Conservation (phyloP, 2,113 vertebrate species). For the Gracilinanus agilis region DNA sequence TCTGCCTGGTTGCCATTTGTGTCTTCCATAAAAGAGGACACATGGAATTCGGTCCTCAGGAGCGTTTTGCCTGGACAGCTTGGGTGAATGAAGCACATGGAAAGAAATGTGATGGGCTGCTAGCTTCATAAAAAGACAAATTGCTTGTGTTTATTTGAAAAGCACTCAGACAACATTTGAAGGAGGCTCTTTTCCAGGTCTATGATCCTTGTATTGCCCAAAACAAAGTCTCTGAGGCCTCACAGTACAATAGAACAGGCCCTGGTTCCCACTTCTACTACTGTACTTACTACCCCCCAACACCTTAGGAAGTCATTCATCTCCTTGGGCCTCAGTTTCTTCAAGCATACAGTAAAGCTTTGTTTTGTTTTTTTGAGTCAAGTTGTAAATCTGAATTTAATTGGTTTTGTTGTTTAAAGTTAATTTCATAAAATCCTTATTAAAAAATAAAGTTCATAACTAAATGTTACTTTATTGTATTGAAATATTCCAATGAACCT, state of each 20-base stretch:
- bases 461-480: not conserved
- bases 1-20: constrained; percentile 74
- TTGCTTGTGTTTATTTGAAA: not conserved
- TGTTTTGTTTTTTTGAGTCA: not conserved
- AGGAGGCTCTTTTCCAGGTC: rapidly evolving
- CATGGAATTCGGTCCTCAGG: constrained; percentile 78
- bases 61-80: constrained; percentile 75
- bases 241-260: not conserved
- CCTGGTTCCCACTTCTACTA: not conserved
- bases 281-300: not conserved
- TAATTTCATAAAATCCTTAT: not conserved
- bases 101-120: not conserved
- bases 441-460: not conserved
- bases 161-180: not conserved
- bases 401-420: not conserved
- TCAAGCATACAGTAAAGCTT: not conserved
- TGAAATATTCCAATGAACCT: not conserved
- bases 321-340: not conserved
- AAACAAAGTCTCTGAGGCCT: not conserved
- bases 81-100: constrained; percentile 17
- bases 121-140: constrained; percentile 46
- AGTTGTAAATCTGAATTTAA: not conserved
- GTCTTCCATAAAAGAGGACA: constrained; percentile 73
- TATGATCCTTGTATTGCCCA: not conserved
- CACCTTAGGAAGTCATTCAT: not conserved